Conservation (phyloP, 2,797 vertebrate genomes). For the Melanotaenia maccullochi region DNA sequence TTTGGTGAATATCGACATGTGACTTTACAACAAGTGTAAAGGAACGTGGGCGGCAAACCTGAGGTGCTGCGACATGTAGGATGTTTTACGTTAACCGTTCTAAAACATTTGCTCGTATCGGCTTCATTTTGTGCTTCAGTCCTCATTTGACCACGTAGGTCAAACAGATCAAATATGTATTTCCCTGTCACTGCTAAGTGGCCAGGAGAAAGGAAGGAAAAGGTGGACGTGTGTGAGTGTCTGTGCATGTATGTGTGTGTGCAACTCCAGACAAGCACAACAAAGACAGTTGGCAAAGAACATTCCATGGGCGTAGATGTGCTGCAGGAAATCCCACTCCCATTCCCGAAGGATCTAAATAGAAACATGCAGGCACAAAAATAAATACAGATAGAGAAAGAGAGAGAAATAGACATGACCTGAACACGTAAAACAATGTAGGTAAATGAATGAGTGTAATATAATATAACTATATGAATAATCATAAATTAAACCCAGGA, state of each 20-base stretch:
- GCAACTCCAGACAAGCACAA: conserved; percentile 34
- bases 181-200: conserved; percentile 41
- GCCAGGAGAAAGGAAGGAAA: conserved; percentile 67
- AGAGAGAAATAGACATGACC: conserved; percentile 26
- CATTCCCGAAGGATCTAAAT: conserved; percentile 77
- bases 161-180: conserved; percentile 51
- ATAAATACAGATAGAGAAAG: conserved; percentile 45
- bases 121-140: conserved; percentile 36
- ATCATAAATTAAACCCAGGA: not conserved
- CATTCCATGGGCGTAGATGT: conserved; percentile 76
- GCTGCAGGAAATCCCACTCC: conserved; percentile 84
- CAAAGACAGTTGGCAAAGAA: conserved; percentile 64
- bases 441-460: not conserved
- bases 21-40: not conserved
- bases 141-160: conserved; percentile 45
- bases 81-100: not conserved
- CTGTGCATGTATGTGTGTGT: conserved; percentile 32
- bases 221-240: conserved; percentile 44
- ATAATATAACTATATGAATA: not conserved
- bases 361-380: conserved; percentile 49
- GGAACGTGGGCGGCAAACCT: not conserved
- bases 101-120: conserved; percentile 10
- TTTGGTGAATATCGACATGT: conserved; percentile 1
- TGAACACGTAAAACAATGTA: not conserved
- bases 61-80: not conserved